A percentile compares a stretch with the other conserved stretches of the same genome.
Conservation (phyloP, 2,113 vertebrate species). For the Apus apus region DNA sequence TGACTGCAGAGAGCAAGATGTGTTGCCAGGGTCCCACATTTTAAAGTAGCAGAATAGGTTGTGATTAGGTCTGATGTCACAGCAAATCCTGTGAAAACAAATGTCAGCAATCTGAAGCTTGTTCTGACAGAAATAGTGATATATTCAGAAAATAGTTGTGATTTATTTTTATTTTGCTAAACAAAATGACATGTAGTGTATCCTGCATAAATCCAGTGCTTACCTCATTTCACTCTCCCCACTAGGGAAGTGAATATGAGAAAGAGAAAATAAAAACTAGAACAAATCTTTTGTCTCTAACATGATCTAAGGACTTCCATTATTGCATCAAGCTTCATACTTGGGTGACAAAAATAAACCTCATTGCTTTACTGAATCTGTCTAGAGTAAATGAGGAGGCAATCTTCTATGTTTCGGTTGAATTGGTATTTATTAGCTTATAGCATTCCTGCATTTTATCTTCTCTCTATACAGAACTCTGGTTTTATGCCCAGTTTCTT, state of each 20-base stretch:
- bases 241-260: background rate
- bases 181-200: background rate
- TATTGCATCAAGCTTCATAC: background rate
- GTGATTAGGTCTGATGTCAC: slow-evolving; percentile 32
- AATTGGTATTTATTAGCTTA: background rate
- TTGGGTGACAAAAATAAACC: background rate
- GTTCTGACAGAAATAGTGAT: background rate
- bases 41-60: slow-evolving; percentile 35
- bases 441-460: background rate
- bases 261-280: background rate
- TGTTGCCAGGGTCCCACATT: background rate
- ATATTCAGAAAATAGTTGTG: background rate
- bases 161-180: slow-evolving; percentile 19
- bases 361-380: background rate
- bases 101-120: background rate
- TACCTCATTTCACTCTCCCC: background rate
- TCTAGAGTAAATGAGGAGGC: background rate
- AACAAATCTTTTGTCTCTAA: background rate
- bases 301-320: background rate
- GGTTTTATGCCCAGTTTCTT: background rate
- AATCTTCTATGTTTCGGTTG: background rate
- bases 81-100: slow-evolving; percentile 4
- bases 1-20: background rate
- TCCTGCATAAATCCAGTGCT: background rate
- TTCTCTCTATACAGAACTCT: background rate